These are phyloP conservation scores for Philypnodon macrostomus DNA, from an alignment of 2,797 vertebrate species.

Conservation along the genomic window DNA sequence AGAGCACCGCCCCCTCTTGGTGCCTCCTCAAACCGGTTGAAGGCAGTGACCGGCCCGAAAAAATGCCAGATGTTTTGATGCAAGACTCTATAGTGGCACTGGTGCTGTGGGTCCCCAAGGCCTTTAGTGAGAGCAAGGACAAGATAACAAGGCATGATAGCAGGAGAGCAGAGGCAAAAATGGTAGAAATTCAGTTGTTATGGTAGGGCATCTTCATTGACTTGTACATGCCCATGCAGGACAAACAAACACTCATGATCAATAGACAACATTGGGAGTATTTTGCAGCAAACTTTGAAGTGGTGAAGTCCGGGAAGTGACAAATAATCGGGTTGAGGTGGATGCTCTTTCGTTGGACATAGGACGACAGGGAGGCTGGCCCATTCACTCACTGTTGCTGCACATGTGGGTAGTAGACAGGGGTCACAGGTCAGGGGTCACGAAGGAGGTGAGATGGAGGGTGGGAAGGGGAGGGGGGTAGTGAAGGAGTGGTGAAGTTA, in stretches of 20 bases:
- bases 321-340: slow-evolving; percentile 1
- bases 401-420: slow-evolving; percentile 27
- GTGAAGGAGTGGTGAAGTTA: slow-evolving; percentile 47
- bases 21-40: slow-evolving; percentile 63
- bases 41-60: slow-evolving; percentile 62
- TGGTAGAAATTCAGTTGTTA: too few relatives aligned
- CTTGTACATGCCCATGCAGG: slow-evolving; percentile 43
- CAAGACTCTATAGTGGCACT: slow-evolving; percentile 58
- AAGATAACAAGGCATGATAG: slow-evolving; percentile 38
- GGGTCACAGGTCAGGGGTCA: slow-evolving; percentile 52
- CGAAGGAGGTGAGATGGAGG: slow-evolving; percentile 34
- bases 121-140: slow-evolving; percentile 62
- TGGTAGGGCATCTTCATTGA: slow-evolving; percentile 44
- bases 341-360: slow-evolving; percentile 41
- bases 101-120: slow-evolving; percentile 49
- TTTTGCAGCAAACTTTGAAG: slow-evolving; percentile 29
- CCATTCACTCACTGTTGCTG: slow-evolving; percentile 68
- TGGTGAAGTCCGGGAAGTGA: slow-evolving; percentile 20
- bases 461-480: slow-evolving; percentile 22
- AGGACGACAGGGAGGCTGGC: slow-evolving; percentile 49
- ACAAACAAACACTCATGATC: slow-evolving; percentile 18
- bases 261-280: slow-evolving; percentile 29
- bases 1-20: slow-evolving; percentile 61
- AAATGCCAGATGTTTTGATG: slow-evolving; percentile 66
- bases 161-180: slow-evolving; percentile 16